These are phyloP conservation scores for Aramus guarauna DNA, from an alignment of 2,113 vertebrate species.

Conservation along the genomic window DNA sequence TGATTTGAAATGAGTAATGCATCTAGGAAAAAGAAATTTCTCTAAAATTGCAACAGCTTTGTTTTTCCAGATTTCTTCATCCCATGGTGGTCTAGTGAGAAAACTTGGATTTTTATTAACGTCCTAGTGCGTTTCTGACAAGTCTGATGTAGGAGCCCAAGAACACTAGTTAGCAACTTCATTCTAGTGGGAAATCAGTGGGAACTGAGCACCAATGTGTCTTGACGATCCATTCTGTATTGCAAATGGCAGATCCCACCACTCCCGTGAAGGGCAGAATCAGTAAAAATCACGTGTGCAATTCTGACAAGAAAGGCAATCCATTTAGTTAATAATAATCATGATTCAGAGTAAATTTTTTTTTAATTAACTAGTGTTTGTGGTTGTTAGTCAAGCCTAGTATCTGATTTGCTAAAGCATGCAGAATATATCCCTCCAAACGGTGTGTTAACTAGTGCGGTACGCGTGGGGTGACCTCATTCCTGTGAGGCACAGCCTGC, in stretches of 20 bases:
- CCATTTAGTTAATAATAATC: neutral
- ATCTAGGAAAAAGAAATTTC: neutral
- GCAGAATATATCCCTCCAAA: neutral
- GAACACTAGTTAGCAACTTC: neutral
- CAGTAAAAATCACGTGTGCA: neutral
- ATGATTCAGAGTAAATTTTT: too few relatives aligned
- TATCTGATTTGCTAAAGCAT: neutral
- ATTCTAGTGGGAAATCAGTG: neutral
- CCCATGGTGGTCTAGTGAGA: neutral
- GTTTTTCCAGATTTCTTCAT: neutral
- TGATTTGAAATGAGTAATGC: neutral
- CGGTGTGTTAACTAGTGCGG: fast-evolving
- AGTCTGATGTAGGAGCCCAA: neutral
- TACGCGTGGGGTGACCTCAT: neutral
- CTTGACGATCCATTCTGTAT: neutral
- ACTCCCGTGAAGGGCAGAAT: neutral
- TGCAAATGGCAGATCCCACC: neutral
- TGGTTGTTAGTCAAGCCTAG: neutral
- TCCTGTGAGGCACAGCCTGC: neutral
- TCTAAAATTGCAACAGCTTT: neutral
- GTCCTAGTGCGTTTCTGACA: neutral
- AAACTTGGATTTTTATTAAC: neutral
- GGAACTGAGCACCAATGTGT: neutral
- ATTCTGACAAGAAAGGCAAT: neutral
- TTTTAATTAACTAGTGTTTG: neutral